These are phyloP conservation scores for Apodemia zela DNA, from an alignment of 2,888 invertebrate species.

Conservation along the genomic window DNA sequence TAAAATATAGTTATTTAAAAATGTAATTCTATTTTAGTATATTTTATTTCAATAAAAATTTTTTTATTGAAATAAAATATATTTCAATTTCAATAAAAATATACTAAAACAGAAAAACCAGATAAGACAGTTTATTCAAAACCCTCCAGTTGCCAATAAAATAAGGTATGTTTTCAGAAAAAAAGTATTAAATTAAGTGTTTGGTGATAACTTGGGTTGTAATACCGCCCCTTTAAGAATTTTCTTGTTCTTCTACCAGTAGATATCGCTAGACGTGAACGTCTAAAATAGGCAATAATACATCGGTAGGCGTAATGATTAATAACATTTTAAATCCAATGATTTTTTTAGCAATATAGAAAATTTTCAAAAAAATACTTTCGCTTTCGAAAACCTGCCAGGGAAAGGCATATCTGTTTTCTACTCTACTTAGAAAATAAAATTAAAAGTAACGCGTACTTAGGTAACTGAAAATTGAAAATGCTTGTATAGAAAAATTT, in stretches of 20 bases:
- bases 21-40: too few species aligned
- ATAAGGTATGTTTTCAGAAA: background rate
- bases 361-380: background rate
- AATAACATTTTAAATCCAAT: background rate
- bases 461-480: background rate
- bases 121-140: background rate
- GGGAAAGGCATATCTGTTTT: background rate
- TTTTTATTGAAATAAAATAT: too few species aligned
- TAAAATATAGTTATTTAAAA: too few species aligned
- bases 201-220: background rate
- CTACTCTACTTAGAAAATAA: background rate
- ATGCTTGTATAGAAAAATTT: conserved; percentile 1
- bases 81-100: background rate
- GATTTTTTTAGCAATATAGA: background rate
- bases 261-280: conserved; percentile 9
- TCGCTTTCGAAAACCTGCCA: background rate
- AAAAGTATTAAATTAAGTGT: background rate
- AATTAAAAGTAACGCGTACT: background rate
- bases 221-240: background rate
- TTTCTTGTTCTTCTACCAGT: background rate
- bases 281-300: conserved; percentile 9
- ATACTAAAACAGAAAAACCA: background rate
- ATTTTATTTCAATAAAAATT: too few species aligned
- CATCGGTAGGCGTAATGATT: background rate
- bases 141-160: conserved; percentile 11